Base-by-base conservation (phyloP, 35 echinoderm and acorn worm species). In the Stichopus chloronotus region DNA sequence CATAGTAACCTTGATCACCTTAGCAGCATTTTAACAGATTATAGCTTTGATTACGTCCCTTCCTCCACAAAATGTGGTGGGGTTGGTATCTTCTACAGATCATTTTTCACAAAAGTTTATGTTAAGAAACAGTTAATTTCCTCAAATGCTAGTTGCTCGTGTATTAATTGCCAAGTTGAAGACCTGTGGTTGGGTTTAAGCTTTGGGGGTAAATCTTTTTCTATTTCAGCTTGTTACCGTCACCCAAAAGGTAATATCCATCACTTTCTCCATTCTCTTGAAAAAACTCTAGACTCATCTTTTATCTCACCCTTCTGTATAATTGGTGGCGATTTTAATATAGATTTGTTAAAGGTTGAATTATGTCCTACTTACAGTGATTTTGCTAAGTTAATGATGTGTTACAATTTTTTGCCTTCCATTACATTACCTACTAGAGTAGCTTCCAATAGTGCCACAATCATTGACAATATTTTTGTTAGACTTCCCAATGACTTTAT, bases 91-190 rank as follows among this genome's bases (percentile, higher is more conserved):
- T 71, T 71, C 65, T 71, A 13, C 65, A 71, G 65, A 71, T 13
- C 65, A 11, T 13, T 71, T 71, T 71, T 71, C n/a, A 71, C 11
- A 13, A 71, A 71, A n/a, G 11, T 13, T 71, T 71, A 71, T 71
- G 65, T 71, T 43, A 43, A 43, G 65, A 71, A 71, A 71, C 65
- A 71, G 65, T 11, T 71, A 71, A 71, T 71, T 13, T 71, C 65
- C 30, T 76, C 72, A 5, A 76, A 76, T 76, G 25, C n/a, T 25
- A 80, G 25, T 30, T 21, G 25, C 52, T 80, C 25, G 25, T 80
- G 78, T 30, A 25, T 25, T 80, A 80, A 80, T n/a, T 80, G n/a
- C 78, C 78, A 80, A 80, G 19, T 80, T 80, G 78, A 80, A 43
- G 25, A 21, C 25, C 19, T 80, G 78, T 80, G 19, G n/a, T 6